Conservation (phyloP, 2,888 invertebrate species). For the Heliconius hortense region DNA sequence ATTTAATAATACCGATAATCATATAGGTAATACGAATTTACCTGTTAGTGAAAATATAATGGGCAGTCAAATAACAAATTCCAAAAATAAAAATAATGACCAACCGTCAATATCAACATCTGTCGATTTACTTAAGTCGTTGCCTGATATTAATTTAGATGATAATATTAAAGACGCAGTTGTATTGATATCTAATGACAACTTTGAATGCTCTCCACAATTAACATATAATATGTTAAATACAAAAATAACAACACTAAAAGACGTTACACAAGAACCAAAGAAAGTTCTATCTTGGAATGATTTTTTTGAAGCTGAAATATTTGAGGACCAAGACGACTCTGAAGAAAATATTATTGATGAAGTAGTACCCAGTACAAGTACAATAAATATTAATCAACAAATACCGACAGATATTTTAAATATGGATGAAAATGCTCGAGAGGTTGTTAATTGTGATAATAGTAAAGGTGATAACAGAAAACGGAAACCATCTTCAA, state of each 20-base stretch:
- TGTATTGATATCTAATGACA: background rate
- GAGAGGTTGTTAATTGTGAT: background rate
- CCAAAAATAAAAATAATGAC: background rate
- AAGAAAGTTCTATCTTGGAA: slow-evolving; percentile 43
- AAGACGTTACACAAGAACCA: background rate
- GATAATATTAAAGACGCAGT: background rate
- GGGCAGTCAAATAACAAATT: background rate
- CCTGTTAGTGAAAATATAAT: background rate
- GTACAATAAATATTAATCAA: background rate
- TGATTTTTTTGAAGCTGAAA: slow-evolving; percentile 63
- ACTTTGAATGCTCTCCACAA: background rate
- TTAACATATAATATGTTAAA: background rate
- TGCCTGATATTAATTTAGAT: slow-evolving; percentile 5
- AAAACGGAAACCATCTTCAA: slow-evolving; percentile 40
- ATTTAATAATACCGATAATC: slow-evolving; percentile 28
- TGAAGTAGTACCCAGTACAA: background rate
- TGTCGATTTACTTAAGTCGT: slow-evolving; percentile 30
- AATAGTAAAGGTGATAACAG: slow-evolving; percentile 1
- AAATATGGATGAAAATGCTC: background rate
- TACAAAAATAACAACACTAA: background rate
- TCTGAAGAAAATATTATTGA: slow-evolving; percentile 10
- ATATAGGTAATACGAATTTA: slow-evolving; percentile 4
- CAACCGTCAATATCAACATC: slow-evolving; percentile 25
- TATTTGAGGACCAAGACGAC: slow-evolving; percentile 47
- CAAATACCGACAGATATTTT: background rate